Conservation (phyloP, 2,888 invertebrate species). For the Lomographa bimaculata region DNA sequence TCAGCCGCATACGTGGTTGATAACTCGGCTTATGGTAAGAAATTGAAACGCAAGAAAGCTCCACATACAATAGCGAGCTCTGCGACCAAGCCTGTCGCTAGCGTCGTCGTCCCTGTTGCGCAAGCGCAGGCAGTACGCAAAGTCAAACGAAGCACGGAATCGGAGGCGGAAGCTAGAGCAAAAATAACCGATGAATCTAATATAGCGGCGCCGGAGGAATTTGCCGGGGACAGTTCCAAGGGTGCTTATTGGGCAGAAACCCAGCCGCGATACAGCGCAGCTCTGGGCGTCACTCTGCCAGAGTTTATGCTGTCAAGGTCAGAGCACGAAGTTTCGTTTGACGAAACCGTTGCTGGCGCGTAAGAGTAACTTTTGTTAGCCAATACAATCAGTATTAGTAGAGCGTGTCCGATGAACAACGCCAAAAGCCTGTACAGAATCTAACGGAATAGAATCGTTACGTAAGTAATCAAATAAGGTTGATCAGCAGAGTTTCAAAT, state of each 20-base stretch:
- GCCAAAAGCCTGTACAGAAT: slow-evolving; percentile 55
- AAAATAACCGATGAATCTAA: slow-evolving; percentile 62
- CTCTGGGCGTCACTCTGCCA: slow-evolving; percentile 85
- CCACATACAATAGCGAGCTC: slow-evolving; percentile 48
- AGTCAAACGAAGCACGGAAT: slow-evolving; percentile 64
- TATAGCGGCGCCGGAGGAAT: slow-evolving; percentile 74
- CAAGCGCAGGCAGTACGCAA: slow-evolving; percentile 41
- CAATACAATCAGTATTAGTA: slow-evolving; percentile 65
- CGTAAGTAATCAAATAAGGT: slow-evolving; percentile 70
- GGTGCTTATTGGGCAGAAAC: slow-evolving; percentile 88
- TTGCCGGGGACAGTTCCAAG: slow-evolving; percentile 80
- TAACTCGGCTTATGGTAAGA: slow-evolving; percentile 62
- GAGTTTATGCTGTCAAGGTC: slow-evolving; percentile 87
- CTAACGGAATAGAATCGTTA: slow-evolving; percentile 54
- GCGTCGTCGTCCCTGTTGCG: slow-evolving; percentile 39
- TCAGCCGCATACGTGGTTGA: slow-evolving; percentile 71
- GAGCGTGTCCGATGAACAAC: slow-evolving; percentile 74
- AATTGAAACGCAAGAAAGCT: slow-evolving; percentile 71
- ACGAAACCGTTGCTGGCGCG: slow-evolving; percentile 78
- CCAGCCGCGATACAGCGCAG: slow-evolving; percentile 85
- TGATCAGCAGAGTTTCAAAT: slow-evolving; percentile 46
- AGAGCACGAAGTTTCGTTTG: slow-evolving; percentile 87
- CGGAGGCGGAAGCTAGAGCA: slow-evolving; percentile 56
- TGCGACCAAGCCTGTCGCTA: slow-evolving; percentile 49
- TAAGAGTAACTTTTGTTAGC: slow-evolving; percentile 62